Evolutionary conservation across 2,797 vertebrate species (phyloP).

Genomic region (Anomalospiza imberbis): DNA sequence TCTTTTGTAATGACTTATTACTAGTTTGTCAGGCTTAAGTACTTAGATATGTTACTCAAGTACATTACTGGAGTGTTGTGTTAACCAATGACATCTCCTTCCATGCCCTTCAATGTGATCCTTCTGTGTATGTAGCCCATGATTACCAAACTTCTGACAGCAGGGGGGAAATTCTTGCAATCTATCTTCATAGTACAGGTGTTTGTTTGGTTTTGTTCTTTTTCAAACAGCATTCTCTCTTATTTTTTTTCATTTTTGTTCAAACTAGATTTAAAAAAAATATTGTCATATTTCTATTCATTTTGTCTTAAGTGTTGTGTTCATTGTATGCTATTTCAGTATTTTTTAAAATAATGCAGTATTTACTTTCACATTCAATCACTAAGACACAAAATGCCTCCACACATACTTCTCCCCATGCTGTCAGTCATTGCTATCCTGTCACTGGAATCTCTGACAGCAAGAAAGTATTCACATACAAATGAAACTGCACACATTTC

Average conservation of each 20-base stretch:
- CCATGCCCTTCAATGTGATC: not conserved
- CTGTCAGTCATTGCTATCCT: not conserved
- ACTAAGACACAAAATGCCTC: not conserved
- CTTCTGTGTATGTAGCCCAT: not conserved
- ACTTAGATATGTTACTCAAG: not conserved
- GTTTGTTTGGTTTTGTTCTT: not conserved
- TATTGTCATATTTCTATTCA: not conserved
- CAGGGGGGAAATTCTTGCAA: not conserved
- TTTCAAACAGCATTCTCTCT: not conserved
- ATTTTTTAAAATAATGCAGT: not conserved
- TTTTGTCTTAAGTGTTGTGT: not conserved
- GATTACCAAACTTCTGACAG: not conserved
- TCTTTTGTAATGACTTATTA: not conserved
- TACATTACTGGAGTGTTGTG: not conserved
- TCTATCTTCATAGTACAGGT: not conserved
- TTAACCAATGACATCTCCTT: not conserved
- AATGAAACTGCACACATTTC: not conserved
- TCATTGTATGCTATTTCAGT: not conserved
- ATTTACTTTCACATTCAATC: constrained; percentile 26
- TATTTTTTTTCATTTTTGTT: not conserved
- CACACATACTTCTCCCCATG: not conserved
- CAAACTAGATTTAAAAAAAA: not conserved
- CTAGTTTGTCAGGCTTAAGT: not conserved
- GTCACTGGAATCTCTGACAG: not conserved
- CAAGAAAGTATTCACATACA: constrained; percentile 1